Evolutionary conservation across 2,888 invertebrate species (phyloP), one percentile per base, ranked within the genome.

Genomic region (Quadriops clusia): DNA sequence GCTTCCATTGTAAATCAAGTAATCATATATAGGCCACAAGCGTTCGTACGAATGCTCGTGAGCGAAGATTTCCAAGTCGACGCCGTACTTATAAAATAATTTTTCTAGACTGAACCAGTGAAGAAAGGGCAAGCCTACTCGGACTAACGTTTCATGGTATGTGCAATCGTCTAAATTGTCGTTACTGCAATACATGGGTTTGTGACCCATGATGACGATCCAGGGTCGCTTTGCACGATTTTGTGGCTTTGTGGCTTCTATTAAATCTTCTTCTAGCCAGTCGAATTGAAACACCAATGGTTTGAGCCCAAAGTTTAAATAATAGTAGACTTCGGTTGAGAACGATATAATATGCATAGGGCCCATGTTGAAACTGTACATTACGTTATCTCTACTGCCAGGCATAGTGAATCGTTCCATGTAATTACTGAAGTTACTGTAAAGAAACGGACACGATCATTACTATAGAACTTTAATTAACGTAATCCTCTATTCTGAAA

Each of bases 41-140:
- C 98, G 68, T 63, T 97, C 97, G 58, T 97, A 98, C 18, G 87
- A 86, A 63, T 98, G 97, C 58, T 98, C 95, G 58, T 98, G 97
- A 0, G 95, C 97, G 90, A 93, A 95, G 26, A 98, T 65, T 53
- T 79, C 79, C 31, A 97, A 58, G 65, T 98, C 97, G 11, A 98
- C 97, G 24, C 89, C 91, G 57, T 83, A 77, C 41, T 84, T 66
- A 53, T 79, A 77, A 50, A 97, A 81, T n/a, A 97, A 60, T 8
- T 84, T 70, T 62, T 97, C 97, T 41, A 97, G 59, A 0, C 75
- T 75, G 51, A 72, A 74, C 61, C 71, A 60, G 44, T 64, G 61
- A 26, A 64, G 32, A 44, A 72, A 63, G 18, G 74, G 74, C 18
- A 75, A 46, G 2, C 77, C 77, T 30, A 72, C 68, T 45, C 77